Conservation (phyloP, 2,113 vertebrate species). For the Psittacula cyanocephala region DNA sequence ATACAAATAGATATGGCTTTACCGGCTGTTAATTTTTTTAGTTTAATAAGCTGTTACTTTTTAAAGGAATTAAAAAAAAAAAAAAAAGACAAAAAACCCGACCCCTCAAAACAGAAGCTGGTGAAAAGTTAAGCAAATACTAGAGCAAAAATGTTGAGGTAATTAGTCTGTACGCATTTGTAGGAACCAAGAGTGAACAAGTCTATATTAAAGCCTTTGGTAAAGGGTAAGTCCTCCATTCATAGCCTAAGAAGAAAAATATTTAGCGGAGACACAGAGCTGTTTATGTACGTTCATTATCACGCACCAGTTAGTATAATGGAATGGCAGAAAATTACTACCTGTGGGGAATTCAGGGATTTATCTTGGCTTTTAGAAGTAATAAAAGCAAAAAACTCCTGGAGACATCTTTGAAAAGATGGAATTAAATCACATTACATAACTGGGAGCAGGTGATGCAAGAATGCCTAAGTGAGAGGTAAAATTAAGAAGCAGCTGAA, state of each 20-base stretch:
- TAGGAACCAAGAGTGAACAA: neutral
- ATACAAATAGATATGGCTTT: neutral
- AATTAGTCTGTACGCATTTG: neutral
- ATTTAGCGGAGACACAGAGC: neutral
- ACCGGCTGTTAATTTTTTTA: neutral
- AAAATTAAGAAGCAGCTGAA: conserved; percentile 15
- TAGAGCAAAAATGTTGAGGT: neutral
- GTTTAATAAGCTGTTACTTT: neutral
- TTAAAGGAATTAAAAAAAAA: neutral
- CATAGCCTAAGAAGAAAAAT: neutral
- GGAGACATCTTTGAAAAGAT: neutral
- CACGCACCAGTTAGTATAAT: neutral
- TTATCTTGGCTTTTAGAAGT: neutral
- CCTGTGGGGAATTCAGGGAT: neutral
- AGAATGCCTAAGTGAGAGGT: neutral
- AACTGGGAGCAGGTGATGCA: neutral
- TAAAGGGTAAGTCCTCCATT: neutral
- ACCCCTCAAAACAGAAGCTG: neutral
- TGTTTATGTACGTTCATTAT: neutral
- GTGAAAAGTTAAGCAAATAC: neutral
- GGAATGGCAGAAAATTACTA: neutral
- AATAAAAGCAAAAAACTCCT: neutral
- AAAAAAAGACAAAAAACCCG: neutral
- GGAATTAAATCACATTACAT: neutral
- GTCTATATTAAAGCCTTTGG: neutral